Percentiles rank a stretch among this genome's conserved stretches.
Conservation (phyloP, 2,113 vertebrate genomes). For the Monopterus albus region DNA sequence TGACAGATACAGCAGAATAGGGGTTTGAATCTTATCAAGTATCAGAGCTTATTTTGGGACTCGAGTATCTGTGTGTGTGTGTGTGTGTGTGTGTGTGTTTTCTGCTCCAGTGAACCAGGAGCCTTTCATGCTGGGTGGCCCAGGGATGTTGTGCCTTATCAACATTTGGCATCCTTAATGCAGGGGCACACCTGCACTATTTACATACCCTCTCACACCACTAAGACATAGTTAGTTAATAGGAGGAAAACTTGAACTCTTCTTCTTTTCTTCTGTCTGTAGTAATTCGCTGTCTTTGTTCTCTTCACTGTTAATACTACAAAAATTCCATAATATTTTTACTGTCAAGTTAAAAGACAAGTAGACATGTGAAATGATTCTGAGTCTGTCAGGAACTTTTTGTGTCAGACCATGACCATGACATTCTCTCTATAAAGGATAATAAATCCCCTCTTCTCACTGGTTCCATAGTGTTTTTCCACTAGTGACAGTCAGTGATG, state of each 20-base stretch:
- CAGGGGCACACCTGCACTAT: background rate
- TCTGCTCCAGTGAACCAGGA: background rate
- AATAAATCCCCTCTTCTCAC: background rate
- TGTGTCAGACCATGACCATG: background rate
- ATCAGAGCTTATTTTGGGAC: slow-evolving; percentile 1
- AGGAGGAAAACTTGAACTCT: background rate
- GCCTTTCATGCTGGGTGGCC: slow-evolving; percentile 16
- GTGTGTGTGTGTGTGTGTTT: slow-evolving; percentile 6
- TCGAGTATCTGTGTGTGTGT: background rate
- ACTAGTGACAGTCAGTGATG: background rate
- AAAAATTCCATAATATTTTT: background rate
- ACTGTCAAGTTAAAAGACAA: background rate
- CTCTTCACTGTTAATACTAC: background rate
- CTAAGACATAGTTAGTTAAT: background rate
- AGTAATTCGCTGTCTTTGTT: background rate
- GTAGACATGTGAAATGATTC: background rate
- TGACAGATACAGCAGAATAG: background rate
- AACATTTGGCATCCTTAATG: slow-evolving; percentile 1
- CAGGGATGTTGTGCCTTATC: slow-evolving; percentile 20
- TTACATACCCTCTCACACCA: background rate
- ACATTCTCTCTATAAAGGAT: too few relatives aligned
- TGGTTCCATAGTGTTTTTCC: background rate
- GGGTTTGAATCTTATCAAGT: background rate
- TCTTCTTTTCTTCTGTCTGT: background rate
- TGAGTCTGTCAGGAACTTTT: background rate